Percentiles rank a stretch among this genome's conserved stretches.
Conservation (phyloP, 2,888 invertebrate species). For the Cremastobaeus sp. region DNA sequence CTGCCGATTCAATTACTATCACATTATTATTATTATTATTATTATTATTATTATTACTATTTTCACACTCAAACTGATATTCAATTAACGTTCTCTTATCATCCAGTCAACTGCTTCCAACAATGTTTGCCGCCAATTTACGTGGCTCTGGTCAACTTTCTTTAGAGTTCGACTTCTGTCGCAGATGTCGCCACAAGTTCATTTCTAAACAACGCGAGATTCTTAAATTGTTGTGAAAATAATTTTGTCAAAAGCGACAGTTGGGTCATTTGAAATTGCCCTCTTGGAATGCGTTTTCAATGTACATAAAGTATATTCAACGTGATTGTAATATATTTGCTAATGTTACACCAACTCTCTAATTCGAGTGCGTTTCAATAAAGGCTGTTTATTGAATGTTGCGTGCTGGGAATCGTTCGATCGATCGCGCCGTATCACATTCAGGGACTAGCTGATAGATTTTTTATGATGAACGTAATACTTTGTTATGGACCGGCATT, state of each 20-base stretch:
- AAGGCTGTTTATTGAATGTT: constrained; percentile 17
- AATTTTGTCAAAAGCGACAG: background rate
- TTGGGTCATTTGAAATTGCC: background rate
- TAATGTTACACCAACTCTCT: constrained; percentile 17
- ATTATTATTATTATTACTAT: too few species aligned
- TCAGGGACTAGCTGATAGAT: constrained; percentile 61
- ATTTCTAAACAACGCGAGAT: too few species aligned
- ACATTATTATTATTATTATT: background rate
- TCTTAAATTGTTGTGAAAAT: too few species aligned
- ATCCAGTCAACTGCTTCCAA: too few species aligned
- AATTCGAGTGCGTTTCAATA: constrained; percentile 21
- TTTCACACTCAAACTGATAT: too few species aligned
- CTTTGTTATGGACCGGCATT: constrained; percentile 42
- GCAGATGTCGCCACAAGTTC: too few species aligned
- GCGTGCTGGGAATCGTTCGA: constrained; percentile 13
- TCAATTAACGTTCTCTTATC: too few species aligned
- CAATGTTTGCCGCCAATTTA: too few species aligned
- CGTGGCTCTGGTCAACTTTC: too few species aligned
- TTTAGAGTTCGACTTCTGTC: too few species aligned
- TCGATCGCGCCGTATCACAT: constrained; percentile 25
- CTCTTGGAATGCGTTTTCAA: constrained; percentile 17
- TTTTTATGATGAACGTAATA: constrained; percentile 38
- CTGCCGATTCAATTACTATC: background rate
- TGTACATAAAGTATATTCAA: constrained; percentile 36
- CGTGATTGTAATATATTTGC: constrained; percentile 39